Conservation (phyloP, 2,888 invertebrate species). For the Gastrophysa polygoni region DNA sequence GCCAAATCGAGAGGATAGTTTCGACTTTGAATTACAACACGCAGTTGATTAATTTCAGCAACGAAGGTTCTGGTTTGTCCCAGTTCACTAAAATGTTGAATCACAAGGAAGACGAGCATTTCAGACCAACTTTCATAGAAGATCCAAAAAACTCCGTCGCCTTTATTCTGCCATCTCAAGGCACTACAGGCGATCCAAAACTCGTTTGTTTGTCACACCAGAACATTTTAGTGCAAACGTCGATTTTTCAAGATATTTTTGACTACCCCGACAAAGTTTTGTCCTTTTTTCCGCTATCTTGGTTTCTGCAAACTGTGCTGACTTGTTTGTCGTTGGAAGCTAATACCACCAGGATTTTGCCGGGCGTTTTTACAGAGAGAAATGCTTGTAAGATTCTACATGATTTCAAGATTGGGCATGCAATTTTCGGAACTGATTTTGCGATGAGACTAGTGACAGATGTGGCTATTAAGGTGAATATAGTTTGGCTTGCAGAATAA, state of each 20-base stretch:
- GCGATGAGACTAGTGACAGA: slow-evolving; percentile 45
- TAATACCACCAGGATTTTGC: slow-evolving; percentile 42
- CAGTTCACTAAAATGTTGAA: slow-evolving; percentile 28
- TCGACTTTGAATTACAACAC: slow-evolving; percentile 24
- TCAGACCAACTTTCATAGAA: slow-evolving; percentile 40
- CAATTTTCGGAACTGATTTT: slow-evolving; percentile 45
- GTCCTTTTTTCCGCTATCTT: slow-evolving; percentile 49
- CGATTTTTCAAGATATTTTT: slow-evolving; percentile 39
- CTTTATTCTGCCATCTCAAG: slow-evolving; percentile 50
- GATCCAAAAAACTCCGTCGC: slow-evolving; percentile 45
- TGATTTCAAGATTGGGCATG: slow-evolving; percentile 47
- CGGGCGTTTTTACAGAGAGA: slow-evolving; percentile 44
- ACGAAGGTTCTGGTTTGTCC: slow-evolving; percentile 7
- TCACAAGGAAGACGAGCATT: slow-evolving; percentile 37
- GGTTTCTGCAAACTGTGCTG: slow-evolving; percentile 46
- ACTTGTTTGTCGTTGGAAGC: slow-evolving; percentile 46
- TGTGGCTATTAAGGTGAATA: slow-evolving; percentile 47
- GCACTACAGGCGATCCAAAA: slow-evolving; percentile 43
- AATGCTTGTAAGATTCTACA: slow-evolving; percentile 49
- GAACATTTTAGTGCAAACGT: slow-evolving; percentile 42
- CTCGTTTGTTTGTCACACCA: slow-evolving; percentile 50
- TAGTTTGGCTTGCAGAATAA: no score
- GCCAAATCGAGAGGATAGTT: slow-evolving; percentile 43
- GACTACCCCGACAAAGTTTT: slow-evolving; percentile 43
- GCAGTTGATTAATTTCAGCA: slow-evolving; percentile 34